Evolutionary conservation across 1,140 invertebrate genomes (phyloP), one percentile per base, ranked within the genome.

Genomic region (Paracyclopina nana): DNA sequence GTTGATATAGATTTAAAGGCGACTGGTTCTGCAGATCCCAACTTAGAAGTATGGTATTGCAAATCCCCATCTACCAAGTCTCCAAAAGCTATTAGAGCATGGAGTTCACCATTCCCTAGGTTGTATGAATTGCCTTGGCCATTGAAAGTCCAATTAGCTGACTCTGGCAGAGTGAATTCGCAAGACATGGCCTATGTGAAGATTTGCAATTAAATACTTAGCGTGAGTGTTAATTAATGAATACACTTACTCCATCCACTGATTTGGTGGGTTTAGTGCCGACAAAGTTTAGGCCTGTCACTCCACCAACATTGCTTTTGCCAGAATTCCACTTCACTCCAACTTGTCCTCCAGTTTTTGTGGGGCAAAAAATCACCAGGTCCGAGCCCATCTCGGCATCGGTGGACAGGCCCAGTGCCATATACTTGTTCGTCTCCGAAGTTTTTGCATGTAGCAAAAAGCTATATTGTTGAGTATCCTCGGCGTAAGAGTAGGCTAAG

Each of bases 331-430:
- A 28, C 12, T 28, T 48, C 22, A 26, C 27, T 28, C 9, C 25
- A 2, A 29, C 27, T 48, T 48, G 12, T 11, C 16, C 3, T 6
- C 27, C 30, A 6, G 20, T 27, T 4, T 28, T 28, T 26, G 14
- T 28, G 9, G 14, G 28, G n/a, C 45, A 48, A 4, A 28, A 26
- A 8, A 48, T 6, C 14, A 48, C 45, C 26, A 48, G 25, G 18
- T 48, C 45, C 4, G 16, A 24, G 20, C 45, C 45, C 45, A 48
- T 48, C 2, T 9, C 12, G 16, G 16, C 45, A 27, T 48, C 45
- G 8, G n/a, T 12, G 2, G 45, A 48, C n/a, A 48, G 30, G 2
- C 45, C 45, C 4, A 4, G 2, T 12, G 45, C 25, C 25, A 48
- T 26, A 18, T 48, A 48, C 18, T 28, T 14, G 30, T 14, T 22